These are phyloP conservation scores for Austrofundulus limnaeus DNA, from an alignment of 2,113 vertebrate genomes.

Conservation along the genomic window DNA sequence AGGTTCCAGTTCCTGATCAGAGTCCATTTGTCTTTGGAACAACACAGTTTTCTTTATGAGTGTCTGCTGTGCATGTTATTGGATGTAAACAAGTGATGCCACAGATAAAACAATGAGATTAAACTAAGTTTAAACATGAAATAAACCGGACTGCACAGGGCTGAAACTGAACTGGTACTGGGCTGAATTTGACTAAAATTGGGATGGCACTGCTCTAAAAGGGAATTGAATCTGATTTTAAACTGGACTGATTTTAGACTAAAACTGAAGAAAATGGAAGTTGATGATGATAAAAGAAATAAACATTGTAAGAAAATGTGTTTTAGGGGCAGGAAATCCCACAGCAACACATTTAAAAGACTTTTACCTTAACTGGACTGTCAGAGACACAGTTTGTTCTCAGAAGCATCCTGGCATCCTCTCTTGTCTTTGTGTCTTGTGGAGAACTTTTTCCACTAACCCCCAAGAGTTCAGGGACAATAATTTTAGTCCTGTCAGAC, in stretches of 20 bases:
- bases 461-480: constrained; percentile 23
- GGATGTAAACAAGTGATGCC: neutral
- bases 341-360: neutral
- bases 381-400: neutral
- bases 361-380: neutral
- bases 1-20: neutral
- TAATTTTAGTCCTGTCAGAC: neutral
- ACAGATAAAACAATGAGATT: neutral
- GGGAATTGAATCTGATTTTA: too few species aligned
- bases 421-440: constrained; percentile 5
- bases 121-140: too few species aligned
- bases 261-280: too few species aligned
- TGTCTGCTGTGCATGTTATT: neutral
- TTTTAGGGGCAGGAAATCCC: too few species aligned
- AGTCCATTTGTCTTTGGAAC: neutral
- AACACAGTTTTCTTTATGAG: too few species aligned
- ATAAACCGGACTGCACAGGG: too few species aligned
- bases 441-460: constrained; percentile 4
- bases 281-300: too few species aligned
- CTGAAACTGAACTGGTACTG: neutral
- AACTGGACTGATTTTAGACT: neutral
- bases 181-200: too few species aligned
- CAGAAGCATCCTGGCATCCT: neutral
- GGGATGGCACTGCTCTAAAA: too few species aligned
- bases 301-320: too few species aligned